phyloP scores from a whole-genome alignment of 2,113 vertebrate genomes.

The Eira barbara region DNA sequence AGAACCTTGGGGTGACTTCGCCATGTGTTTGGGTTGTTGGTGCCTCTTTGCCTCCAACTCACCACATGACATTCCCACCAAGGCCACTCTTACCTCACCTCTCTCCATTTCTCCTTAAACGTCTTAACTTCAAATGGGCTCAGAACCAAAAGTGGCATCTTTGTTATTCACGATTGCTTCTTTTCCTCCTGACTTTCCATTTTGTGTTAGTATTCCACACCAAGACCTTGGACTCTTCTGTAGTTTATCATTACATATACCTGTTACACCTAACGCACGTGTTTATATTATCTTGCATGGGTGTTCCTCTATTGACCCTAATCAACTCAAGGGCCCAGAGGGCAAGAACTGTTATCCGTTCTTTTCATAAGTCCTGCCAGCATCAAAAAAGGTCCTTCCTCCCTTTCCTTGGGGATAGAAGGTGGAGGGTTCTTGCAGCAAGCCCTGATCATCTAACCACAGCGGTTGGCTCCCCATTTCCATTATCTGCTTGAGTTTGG shows the following conservation, averaged over 20 bases:
- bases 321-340: background rate
- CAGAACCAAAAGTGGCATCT: background rate
- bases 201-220: background rate
- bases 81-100: background rate
- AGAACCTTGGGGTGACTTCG: background rate
- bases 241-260: background rate
- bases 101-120: background rate
- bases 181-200: background rate
- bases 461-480: background rate
- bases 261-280: background rate
- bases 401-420: background rate
- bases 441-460: no score
- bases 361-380: background rate
- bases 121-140: background rate
- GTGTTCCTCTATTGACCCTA: background rate
- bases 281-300: background rate
- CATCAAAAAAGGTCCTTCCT: background rate
- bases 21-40: background rate
- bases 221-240: background rate
- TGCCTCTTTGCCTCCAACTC: background rate
- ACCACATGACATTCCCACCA: background rate
- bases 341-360: background rate
- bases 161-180: background rate
- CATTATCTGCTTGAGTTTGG: background rate
- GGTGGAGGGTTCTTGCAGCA: background rate